Conservation (phyloP, 2,888 invertebrate species). For the Ochropleura plecta region DNA sequence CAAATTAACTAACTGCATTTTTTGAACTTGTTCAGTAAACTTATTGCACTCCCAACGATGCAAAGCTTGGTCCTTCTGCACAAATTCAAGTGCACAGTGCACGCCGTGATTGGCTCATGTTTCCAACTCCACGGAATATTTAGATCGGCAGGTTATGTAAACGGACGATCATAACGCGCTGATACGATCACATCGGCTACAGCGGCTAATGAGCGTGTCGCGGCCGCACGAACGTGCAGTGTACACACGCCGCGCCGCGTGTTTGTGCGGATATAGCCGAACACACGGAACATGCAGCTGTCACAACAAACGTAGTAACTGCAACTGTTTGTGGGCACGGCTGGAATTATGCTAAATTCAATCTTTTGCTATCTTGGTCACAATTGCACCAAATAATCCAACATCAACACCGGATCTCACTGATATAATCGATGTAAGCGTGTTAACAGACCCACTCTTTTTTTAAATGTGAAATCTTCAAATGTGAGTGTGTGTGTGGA, state of each 20-base stretch:
- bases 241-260: not conserved
- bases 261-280: not conserved
- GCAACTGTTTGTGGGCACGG: no score
- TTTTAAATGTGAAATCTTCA: no score
- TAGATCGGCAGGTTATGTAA: conserved; percentile 17
- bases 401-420: not conserved
- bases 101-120: conserved; percentile 8
- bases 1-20: not conserved
- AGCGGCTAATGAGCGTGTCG: conserved; percentile 12
- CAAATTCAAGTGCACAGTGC: not conserved
- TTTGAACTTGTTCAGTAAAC: not conserved
- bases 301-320: not conserved
- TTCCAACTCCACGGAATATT: not conserved
- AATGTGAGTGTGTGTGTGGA: no score
- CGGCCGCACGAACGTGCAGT: not conserved
- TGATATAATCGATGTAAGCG: not conserved
- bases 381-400: not conserved
- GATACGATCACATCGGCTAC: conserved; percentile 1
- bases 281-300: not conserved
- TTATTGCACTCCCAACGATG: not conserved
- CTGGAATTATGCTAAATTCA: not conserved
- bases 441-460: not conserved
- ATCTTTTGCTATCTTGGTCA: not conserved
- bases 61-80: not conserved
- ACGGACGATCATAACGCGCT: conserved; percentile 20